These are phyloP conservation scores for Phenganax marumi DNA, from an alignment of 92 coral and sea anemone species.

Conservation along the genomic window DNA sequence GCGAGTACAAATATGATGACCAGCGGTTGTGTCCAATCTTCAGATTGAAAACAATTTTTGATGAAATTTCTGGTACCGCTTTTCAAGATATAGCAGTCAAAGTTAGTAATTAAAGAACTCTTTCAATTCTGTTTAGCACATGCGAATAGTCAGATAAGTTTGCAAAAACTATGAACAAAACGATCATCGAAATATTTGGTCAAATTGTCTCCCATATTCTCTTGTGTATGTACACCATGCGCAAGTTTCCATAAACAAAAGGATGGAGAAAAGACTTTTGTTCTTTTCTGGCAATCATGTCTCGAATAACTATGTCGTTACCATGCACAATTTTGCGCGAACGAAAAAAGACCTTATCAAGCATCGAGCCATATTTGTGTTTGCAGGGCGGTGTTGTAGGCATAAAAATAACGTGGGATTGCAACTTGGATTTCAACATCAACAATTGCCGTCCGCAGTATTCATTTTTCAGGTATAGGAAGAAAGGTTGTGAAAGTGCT, in stretches of 20 bases:
- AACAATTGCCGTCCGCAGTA: slow-evolving; percentile 64
- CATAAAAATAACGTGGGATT: slow-evolving; percentile 64
- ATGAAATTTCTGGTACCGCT: slow-evolving; percentile 16
- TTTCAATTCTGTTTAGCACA: background rate
- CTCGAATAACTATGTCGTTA: background rate
- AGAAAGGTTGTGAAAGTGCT: no score
- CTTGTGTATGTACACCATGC: no score
- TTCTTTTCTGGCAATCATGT: no score
- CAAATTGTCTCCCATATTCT: no score
- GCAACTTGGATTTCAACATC: slow-evolving; percentile 64
- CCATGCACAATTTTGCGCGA: no score
- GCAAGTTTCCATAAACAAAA: no score
- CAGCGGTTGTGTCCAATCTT: slow-evolving; percentile 80
- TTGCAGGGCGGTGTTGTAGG: slow-evolving; percentile 70
- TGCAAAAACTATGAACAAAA: no score
- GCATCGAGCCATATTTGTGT: background rate
- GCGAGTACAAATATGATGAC: slow-evolving; percentile 61
- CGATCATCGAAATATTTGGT: background rate
- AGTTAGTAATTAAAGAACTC: background rate
- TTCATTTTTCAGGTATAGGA: slow-evolving; percentile 69
- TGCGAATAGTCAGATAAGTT: no score
- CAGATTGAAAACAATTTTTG: slow-evolving; percentile 62
- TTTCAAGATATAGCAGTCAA: slow-evolving; percentile 10
- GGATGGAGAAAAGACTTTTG: no score
- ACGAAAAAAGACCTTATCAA: no score